Base-by-base conservation (phyloP, 2,797 vertebrate genomes). In the Chaetophractus vellerosus region DNA sequence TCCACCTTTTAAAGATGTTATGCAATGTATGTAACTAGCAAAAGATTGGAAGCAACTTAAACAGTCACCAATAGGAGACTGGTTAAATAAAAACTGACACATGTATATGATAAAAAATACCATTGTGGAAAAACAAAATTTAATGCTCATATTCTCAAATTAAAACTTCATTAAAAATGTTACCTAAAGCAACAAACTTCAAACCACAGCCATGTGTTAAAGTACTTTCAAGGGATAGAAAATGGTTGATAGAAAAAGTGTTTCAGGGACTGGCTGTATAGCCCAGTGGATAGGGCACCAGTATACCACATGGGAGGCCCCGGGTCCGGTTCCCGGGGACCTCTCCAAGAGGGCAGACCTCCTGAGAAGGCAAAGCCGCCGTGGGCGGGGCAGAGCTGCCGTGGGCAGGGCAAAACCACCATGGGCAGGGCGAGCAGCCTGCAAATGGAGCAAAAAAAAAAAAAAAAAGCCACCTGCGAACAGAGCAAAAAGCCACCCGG, bases 171-270 rank as follows among this genome's bases (percentile, higher is more conserved):
- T 50, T 81, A 64, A 6, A 90, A 83, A 78, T 92, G 80, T 91
- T 74, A 69, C 59, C 5, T 81, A 79, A 64, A 87, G 19, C 24
- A 7, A 69, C 21, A 80, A 55, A 19, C 18, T 80, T 90, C 26
- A 83, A 59, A 83, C 18, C 9, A 69, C 3, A 78, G 41, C 16
- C 36, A 57, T 75, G 31, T 21, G 21, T 61, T 19, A 76, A 88
- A 86, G 16, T 83, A 78, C 48, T 19, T 69, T 72, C 78, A 93
- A 93, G 26, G 16, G 93, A 91, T 33, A 48, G 4, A 85, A 95
- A 94, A 75, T 52, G 55, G n/a, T 28, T 41, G 8, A 80, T 1
- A 59, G 3, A 45, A 45, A 45, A 45, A 45, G 45, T 45, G 31
- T 93, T 86, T 87, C 55, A 85, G 31, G 38, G 38, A 38, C 4